Conservation (phyloP, 2,888 invertebrate species). For the Metalampra italica region DNA sequence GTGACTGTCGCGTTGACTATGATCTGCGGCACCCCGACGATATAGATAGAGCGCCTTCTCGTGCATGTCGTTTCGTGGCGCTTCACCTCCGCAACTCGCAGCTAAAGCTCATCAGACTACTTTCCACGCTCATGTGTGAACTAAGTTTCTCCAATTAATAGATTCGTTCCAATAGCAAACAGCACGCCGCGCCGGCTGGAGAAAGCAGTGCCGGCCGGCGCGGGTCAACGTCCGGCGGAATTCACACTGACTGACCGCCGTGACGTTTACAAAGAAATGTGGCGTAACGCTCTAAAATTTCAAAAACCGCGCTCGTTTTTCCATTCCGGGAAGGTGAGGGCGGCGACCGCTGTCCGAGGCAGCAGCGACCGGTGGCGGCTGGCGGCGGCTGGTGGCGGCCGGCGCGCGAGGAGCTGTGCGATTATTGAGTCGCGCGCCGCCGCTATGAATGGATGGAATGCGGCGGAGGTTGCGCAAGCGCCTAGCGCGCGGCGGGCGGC, state of each 20-base stretch:
- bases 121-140: slow-evolving; percentile 77
- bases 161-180: slow-evolving; percentile 78
- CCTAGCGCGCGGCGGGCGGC: slow-evolving; percentile 35
- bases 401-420: slow-evolving; percentile 9
- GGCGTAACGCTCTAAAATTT: slow-evolving; percentile 72
- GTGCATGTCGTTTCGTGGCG: too few relatives aligned
- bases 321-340: slow-evolving; percentile 47
- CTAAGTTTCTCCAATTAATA: slow-evolving; percentile 78
- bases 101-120: slow-evolving; percentile 52
- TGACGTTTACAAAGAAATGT: slow-evolving; percentile 72
- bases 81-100: not conserved
- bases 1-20: too few relatives aligned
- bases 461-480: slow-evolving; percentile 74
- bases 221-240: slow-evolving; percentile 72
- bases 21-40: not conserved
- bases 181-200: slow-evolving; percentile 53
- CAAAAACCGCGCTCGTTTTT: slow-evolving; percentile 60
- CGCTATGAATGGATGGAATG: slow-evolving; percentile 78
- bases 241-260: slow-evolving; percentile 65
- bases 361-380: not conserved
- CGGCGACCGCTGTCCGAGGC: slow-evolving; percentile 26
- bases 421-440: slow-evolving; percentile 14
- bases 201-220: slow-evolving; percentile 62
- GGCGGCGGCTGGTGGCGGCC: not conserved
- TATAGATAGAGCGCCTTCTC: too few relatives aligned